Evolutionary conservation across 2,888 invertebrate species (phyloP).

Genomic region (Epirrhoe tristata): DNA sequence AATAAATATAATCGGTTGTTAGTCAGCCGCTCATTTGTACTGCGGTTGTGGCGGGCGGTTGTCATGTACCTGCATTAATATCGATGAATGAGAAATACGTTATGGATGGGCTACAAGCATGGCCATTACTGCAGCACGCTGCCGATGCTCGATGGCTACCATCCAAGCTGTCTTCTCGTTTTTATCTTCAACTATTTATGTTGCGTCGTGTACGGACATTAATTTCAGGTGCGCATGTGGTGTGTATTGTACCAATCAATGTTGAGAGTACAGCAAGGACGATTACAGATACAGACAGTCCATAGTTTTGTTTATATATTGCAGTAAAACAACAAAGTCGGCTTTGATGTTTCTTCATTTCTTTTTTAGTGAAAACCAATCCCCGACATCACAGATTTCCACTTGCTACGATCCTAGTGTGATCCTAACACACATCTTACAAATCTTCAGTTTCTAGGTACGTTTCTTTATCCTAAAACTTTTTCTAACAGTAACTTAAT

Average conservation of each 20-base stretch:
- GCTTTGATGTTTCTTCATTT: too few relatives aligned
- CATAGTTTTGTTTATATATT: too few relatives aligned
- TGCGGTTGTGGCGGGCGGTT: slow-evolving; percentile 69
- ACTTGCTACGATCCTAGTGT: too few relatives aligned
- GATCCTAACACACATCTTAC: too few relatives aligned
- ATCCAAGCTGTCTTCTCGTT: slow-evolving; percentile 70
- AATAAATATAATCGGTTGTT: slow-evolving; percentile 81
- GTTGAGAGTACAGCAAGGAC: background rate
- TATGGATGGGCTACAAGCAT: slow-evolving; percentile 82
- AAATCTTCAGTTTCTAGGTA: too few relatives aligned
- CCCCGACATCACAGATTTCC: too few relatives aligned
- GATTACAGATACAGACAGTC: too few relatives aligned
- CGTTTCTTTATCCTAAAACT: too few relatives aligned
- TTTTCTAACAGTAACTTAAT: too few relatives aligned
- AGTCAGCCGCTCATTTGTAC: slow-evolving; percentile 80
- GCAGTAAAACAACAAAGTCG: too few relatives aligned
- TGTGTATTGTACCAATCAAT: slow-evolving; percentile 10
- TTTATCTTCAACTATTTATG: slow-evolving; percentile 74
- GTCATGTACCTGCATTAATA: slow-evolving; percentile 83
- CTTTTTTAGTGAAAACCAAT: too few relatives aligned
- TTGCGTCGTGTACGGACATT: slow-evolving; percentile 62
- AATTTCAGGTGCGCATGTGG: slow-evolving; percentile 52
- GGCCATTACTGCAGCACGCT: slow-evolving; percentile 72
- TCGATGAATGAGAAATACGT: slow-evolving; percentile 85
- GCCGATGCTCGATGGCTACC: slow-evolving; percentile 66